phyloP scores from a whole-genome alignment of 2,888 invertebrate genomes.

The Drosophila rellima region DNA sequence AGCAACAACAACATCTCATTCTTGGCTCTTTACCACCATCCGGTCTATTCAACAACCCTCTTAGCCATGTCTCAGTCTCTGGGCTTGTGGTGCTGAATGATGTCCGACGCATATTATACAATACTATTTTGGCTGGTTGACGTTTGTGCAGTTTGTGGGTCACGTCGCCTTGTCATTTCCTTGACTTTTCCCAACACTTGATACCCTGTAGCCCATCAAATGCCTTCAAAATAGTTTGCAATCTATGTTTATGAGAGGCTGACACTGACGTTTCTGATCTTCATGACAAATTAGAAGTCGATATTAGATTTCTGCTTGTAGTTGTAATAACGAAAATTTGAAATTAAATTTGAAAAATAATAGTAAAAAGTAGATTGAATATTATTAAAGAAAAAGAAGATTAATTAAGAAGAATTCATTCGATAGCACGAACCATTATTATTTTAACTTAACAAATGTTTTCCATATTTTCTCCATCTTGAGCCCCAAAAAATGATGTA shows the following conservation, averaged over 20 bases:
- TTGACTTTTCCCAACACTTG: slow-evolving; percentile 2
- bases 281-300: neutral
- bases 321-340: too few relatives aligned
- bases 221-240: slow-evolving; percentile 4
- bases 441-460: too few relatives aligned
- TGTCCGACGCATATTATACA: slow-evolving; percentile 69
- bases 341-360: too few relatives aligned
- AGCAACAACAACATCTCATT: slow-evolving; percentile 1
- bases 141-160: slow-evolving; percentile 46
- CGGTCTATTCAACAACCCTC: slow-evolving; percentile 34
- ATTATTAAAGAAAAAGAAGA: too few relatives aligned
- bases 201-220: neutral
- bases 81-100: slow-evolving; percentile 51
- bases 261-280: neutral
- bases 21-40: slow-evolving; percentile 16
- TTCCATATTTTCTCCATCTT: too few relatives aligned
- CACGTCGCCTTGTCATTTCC: slow-evolving; percentile 40
- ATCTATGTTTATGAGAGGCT: neutral
- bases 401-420: too few relatives aligned
- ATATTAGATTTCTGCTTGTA: neutral
- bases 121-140: slow-evolving; percentile 71
- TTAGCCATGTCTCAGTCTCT: slow-evolving; percentile 5
- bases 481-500: too few relatives aligned
- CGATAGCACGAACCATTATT: too few relatives aligned
- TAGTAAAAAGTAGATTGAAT: too few relatives aligned